phyloP scores from a whole-genome alignment of 2,888 invertebrate species.

The Blastobasis adustella region DNA sequence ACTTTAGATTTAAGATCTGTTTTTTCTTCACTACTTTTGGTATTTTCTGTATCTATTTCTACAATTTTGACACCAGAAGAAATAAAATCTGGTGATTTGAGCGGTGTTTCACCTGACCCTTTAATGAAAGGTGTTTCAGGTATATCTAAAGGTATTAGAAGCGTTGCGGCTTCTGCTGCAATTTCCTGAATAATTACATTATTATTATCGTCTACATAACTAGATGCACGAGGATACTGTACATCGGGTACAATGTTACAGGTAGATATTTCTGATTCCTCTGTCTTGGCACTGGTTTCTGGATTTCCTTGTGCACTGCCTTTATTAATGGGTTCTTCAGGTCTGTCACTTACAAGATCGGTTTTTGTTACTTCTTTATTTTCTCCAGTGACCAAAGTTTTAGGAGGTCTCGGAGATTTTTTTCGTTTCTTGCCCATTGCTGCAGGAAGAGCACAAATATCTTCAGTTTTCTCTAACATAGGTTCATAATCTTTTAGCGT shows the following conservation, averaged over 20 bases:
- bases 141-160: conserved; percentile 22
- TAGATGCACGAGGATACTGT: conserved; percentile 46
- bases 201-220: conserved; percentile 48
- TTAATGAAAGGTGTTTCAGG: conserved; percentile 33
- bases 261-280: conserved; percentile 29
- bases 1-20: conserved; percentile 61
- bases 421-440: conserved; percentile 9
- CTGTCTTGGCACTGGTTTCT: conserved; percentile 22
- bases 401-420: conserved; percentile 15
- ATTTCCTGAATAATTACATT: conserved; percentile 54
- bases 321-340: too few relatives aligned
- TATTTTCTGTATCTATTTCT: conserved; percentile 13
- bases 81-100: conserved; percentile 22
- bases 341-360: not conserved
- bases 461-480: not conserved
- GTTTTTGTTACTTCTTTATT: conserved; percentile 7
- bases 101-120: conserved; percentile 37
- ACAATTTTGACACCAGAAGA: conserved; percentile 20
- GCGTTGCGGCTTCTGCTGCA: conserved; percentile 24
- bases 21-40: conserved; percentile 30
- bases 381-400: not conserved
- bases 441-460: not conserved
- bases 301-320: not conserved
- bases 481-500: too few relatives aligned
- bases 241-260: conserved; percentile 47